Percentiles rank a stretch among this genome's conserved stretches.
These are phyloP conservation scores for Telmatherina bonti DNA, from an alignment of 2,797 vertebrate genomes.

Conservation along the genomic window DNA sequence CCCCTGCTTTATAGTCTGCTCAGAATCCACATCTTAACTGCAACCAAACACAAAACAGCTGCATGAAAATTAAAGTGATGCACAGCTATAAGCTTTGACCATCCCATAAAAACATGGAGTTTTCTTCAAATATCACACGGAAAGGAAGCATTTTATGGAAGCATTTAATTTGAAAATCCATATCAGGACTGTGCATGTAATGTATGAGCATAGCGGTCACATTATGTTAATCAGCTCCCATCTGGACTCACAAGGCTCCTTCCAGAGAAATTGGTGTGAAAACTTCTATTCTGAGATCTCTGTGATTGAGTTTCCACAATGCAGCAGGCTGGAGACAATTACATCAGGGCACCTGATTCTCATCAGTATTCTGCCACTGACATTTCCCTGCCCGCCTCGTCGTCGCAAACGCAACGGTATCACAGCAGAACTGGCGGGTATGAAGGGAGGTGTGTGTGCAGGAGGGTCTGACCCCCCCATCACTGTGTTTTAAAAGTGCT, in stretches of 20 bases:
- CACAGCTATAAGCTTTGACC: too few species aligned
- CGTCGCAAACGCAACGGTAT: constrained; percentile 18
- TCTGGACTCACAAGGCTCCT: not conserved
- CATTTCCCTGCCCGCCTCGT: constrained; percentile 42
- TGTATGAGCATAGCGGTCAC: not conserved
- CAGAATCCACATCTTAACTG: too few species aligned
- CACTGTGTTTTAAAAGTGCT: not conserved
- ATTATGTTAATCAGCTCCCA: not conserved
- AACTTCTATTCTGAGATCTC: not conserved
- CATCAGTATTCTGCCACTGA: constrained; percentile 65
- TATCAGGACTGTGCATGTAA: not conserved
- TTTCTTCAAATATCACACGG: too few species aligned
- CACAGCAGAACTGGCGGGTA: constrained; percentile 6
- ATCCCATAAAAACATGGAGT: too few species aligned
- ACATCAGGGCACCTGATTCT: constrained; percentile 57
- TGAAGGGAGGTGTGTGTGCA: constrained; percentile 1
- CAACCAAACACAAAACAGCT: too few species aligned
- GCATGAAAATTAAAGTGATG: too few species aligned
- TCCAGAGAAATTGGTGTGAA: constrained; percentile 24
- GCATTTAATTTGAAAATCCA: not conserved
- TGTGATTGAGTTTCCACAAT: constrained; percentile 25
- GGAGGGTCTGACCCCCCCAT: not conserved
- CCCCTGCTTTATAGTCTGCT: too few species aligned
- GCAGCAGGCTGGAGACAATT: constrained; percentile 51
- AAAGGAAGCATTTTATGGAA: not conserved